Percentiles rank a stretch among this genome's conserved stretches.
phyloP scores from a whole-genome alignment of 2,113 vertebrate genomes.

The Fukomys damarensis region DNA sequence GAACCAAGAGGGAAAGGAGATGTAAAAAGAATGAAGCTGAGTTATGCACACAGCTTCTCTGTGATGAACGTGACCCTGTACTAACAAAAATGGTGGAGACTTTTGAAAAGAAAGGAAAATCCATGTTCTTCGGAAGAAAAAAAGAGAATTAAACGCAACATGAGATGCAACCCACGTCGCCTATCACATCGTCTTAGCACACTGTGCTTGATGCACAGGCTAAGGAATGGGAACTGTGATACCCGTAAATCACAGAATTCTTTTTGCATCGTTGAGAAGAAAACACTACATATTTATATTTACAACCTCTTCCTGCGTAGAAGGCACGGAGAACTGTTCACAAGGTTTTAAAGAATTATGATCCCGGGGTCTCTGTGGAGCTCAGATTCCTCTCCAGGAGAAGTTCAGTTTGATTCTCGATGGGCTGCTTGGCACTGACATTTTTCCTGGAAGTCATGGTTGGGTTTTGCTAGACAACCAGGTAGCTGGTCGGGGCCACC shows the following conservation, averaged over 20 bases:
- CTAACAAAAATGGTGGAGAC: neutral
- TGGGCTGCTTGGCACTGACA: rapidly evolving
- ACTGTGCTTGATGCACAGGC: too few species aligned
- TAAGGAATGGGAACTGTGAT: neutral
- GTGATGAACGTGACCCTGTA: neutral
- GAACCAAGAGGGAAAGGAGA: neutral
- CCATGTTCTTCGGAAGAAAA: neutral
- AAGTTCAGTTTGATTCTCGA: neutral
- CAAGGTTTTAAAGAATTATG: neutral
- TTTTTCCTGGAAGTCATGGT: neutral
- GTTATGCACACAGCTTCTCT: neutral
- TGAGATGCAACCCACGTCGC: neutral
- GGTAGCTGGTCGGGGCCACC: too few species aligned
- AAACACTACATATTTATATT: neutral
- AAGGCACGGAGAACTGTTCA: neutral
- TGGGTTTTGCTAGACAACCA: neutral
- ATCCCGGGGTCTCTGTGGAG: neutral
- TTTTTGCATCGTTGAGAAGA: neutral
- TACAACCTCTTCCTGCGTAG: neutral
- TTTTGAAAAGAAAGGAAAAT: neutral
- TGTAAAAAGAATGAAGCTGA: too few species aligned
- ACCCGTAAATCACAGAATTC: neutral
- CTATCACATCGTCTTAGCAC: too few species aligned
- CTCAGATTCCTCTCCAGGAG: neutral
- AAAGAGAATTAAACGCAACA: neutral